phyloP scores from a whole-genome alignment of 2,113 vertebrate genomes.

The Girardinichthys multiradiatus region DNA sequence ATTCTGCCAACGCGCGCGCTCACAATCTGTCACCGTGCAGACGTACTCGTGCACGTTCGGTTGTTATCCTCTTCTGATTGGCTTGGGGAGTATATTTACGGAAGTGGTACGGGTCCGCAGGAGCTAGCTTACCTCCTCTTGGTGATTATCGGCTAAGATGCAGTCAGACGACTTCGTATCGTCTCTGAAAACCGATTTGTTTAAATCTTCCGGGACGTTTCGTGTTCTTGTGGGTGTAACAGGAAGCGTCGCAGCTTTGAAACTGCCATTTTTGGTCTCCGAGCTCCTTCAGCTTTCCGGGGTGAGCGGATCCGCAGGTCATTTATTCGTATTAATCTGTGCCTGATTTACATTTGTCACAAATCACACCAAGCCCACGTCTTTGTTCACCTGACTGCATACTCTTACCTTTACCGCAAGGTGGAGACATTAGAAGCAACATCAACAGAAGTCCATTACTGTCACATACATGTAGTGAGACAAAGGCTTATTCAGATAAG shows the following conservation, averaged over 20 bases:
- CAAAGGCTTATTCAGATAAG: neutral
- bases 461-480: neutral
- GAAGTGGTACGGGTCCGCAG: conserved; percentile 46
- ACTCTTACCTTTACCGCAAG: conserved; percentile 40
- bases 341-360: neutral
- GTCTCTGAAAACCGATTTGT: conserved; percentile 30
- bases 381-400: neutral
- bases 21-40: neutral
- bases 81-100: conserved; percentile 62
- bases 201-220: conserved; percentile 36
- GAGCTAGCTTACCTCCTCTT: neutral
- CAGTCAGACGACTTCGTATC: conserved; percentile 33
- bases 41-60: conserved; percentile 45
- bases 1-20: conserved; percentile 55
- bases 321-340: neutral
- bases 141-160: conserved; percentile 30
- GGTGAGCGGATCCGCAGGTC: conserved; percentile 78
- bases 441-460: neutral
- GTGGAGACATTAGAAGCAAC: conserved; percentile 32
- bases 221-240: conserved; percentile 89
- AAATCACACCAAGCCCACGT: neutral
- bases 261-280: conserved; percentile 84
- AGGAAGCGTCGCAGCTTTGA: conserved; percentile 92
- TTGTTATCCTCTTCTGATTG: conserved; percentile 32
- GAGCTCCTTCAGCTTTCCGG: conserved; percentile 84